Base-by-base conservation (phyloP, 1,140 invertebrate species). In the Brachionus rubens region DNA sequence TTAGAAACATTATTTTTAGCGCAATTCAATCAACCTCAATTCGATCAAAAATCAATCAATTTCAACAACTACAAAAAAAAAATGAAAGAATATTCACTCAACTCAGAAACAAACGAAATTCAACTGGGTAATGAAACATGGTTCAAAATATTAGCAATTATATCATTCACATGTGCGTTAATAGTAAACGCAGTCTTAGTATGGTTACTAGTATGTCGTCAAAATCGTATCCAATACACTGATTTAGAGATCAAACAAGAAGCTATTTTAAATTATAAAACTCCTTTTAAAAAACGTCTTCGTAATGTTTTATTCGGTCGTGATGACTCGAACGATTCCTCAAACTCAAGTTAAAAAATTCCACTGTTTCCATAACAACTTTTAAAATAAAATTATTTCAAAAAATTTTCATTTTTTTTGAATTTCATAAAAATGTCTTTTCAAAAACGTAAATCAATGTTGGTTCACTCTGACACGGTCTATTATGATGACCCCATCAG, bases 281-380 rank as follows among this genome's bases (percentile, higher is more conserved):
- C 59, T 5, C 33, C 59, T 0, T 65, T 65, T 43, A 36, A 41
- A 19, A 65, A 65, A 28, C 36, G 59, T 5, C 21, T 65, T 10
- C 28, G 43, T 43, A 65, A 14, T 43, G 33, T 65, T 24, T 4
- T 65, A 19, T 43, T 65, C 24, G 59, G 59, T 62, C 33, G 10
- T n/a, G 33, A 54, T 28, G 16, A 28, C n/a, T 54, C 33, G 19
- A 54, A 28, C 16, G 24, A 54, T 28, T 0, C 12, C 16, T 30
- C 52, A 30, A 28, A 54, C 52, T 54, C n/a, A n/a, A n/a, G n/a
- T n/a, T n/a, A n/a, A n/a, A n/a, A n/a, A 54, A 54, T 54, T 54
- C 33, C 4, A 30, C 10, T 54, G 52, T 54, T 26, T 26, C 52
- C 26, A 54, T 54, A 28, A 54, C 52, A 54, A 54, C n/a, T n/a